A percentile compares a stretch with the other conserved stretches of the same genome.
phyloP scores from a whole-genome alignment of 2,888 invertebrate species.

The Lepeophtheirus nordmannii region DNA sequence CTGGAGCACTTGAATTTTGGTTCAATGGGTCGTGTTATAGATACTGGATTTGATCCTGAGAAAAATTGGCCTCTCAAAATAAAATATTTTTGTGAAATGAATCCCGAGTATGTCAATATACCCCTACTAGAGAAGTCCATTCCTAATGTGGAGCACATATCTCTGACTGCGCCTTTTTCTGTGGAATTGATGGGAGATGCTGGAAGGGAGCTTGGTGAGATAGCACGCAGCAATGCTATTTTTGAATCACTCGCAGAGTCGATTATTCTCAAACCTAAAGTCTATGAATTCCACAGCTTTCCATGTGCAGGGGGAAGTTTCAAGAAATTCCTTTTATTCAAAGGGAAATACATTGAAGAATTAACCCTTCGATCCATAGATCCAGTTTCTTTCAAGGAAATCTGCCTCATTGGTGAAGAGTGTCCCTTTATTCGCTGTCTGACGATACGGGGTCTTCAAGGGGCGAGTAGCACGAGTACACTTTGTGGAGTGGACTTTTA shows the following conservation, averaged over 20 bases:
- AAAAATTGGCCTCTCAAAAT: slow-evolving; percentile 5
- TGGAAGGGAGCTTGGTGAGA: not conserved
- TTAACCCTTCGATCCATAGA: slow-evolving; percentile 1
- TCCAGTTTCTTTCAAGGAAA: not conserved
- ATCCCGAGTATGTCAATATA: slow-evolving; percentile 14
- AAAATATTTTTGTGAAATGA: slow-evolving; percentile 9
- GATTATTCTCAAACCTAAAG: not conserved
- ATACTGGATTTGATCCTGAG: not conserved
- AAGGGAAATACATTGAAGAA: not conserved
- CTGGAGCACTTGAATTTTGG: slow-evolving; percentile 19
- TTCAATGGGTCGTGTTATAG: slow-evolving; percentile 10
- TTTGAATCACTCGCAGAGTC: slow-evolving; percentile 7
- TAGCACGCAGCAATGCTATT: not conserved
- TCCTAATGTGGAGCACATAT: slow-evolving; percentile 12
- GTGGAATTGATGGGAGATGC: not conserved
- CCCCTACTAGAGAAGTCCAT: not conserved
- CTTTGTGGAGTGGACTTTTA: not conserved
- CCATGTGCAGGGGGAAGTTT: slow-evolving; percentile 13
- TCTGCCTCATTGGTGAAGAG: slow-evolving; percentile 10
- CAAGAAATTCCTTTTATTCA: not conserved
- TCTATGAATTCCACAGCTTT: slow-evolving; percentile 14
- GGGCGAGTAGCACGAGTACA: not conserved
- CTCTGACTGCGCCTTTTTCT: slow-evolving; percentile 10
- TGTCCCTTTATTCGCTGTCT: slow-evolving; percentile 3
- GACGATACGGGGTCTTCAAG: not conserved